Conservation (phyloP, 2,888 invertebrate species). For the Cephus rjabovi region DNA sequence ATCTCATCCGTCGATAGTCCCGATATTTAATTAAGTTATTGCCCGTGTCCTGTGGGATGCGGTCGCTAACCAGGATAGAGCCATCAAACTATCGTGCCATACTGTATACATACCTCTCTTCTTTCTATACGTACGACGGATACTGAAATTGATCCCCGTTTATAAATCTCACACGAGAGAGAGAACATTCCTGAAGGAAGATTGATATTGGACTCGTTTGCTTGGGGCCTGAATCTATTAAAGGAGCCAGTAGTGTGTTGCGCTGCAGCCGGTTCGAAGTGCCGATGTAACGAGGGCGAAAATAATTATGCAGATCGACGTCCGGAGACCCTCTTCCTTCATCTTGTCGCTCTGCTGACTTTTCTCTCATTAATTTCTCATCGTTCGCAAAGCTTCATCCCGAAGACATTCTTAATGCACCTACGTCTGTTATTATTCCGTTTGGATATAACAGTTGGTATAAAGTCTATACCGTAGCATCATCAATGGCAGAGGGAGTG, state of each 20-base stretch:
- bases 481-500: neutral
- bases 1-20: slow-evolving; percentile 3
- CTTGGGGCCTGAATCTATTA: slow-evolving; percentile 27
- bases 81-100: neutral
- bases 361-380: slow-evolving; percentile 40
- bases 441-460: slow-evolving; percentile 12
- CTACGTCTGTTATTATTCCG: slow-evolving; percentile 31
- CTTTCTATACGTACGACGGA: neutral
- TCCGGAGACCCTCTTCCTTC: slow-evolving; percentile 5
- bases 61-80: neutral
- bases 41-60: slow-evolving; percentile 17
- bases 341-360: slow-evolving; percentile 27
- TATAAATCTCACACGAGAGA: neutral
- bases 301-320: slow-evolving; percentile 36
- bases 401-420: slow-evolving; percentile 21
- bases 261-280: slow-evolving; percentile 14
- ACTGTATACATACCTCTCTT: neutral
- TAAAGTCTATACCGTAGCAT: neutral
- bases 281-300: slow-evolving; percentile 35
- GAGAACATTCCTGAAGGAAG: neutral
- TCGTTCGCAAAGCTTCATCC: slow-evolving; percentile 27
- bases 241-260: slow-evolving; percentile 16
- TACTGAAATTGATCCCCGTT: neutral
- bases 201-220: slow-evolving; percentile 23
- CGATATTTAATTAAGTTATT: slow-evolving; percentile 45